Evolutionary conservation across 2,797 vertebrate genomes (phyloP).

Genomic region (Eupleurogrammus muticus): DNA sequence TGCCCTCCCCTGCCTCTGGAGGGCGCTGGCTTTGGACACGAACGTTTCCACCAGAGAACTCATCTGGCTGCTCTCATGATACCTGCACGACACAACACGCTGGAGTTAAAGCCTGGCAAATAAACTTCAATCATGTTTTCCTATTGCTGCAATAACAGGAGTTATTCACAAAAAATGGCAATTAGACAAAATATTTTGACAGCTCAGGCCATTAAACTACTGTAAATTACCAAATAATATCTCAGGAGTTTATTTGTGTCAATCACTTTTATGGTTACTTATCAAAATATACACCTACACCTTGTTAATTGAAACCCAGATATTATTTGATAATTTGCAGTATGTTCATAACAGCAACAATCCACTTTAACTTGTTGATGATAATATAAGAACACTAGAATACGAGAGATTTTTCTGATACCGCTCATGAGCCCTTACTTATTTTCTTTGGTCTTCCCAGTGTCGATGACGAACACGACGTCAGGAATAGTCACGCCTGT

Average conservation of each 20-base stretch:
- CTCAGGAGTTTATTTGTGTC: too few relatives aligned
- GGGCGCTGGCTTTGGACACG: conserved; percentile 96
- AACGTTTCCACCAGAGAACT: conserved; percentile 97
- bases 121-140: neutral
- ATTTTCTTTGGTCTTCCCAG: conserved; percentile 97
- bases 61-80: conserved; percentile 98
- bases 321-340: too few relatives aligned
- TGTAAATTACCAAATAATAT: too few relatives aligned
- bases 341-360: too few relatives aligned
- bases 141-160: neutral
- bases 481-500: conserved; percentile 98
- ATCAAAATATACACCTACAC: too few relatives aligned
- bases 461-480: conserved; percentile 96
- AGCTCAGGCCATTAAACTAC: too few relatives aligned
- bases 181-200: neutral
- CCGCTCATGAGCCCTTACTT: conserved; percentile 80
- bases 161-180: neutral
- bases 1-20: conserved; percentile 96
- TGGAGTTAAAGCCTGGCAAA: neutral
- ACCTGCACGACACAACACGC: conserved; percentile 78
- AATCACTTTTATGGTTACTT: too few relatives aligned
- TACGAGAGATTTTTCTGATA: neutral
- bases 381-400: neutral
- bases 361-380: neutral
- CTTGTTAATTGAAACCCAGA: too few relatives aligned